Base-by-base conservation (phyloP, 2,888 invertebrate species). In the Rhagonycha fulva region DNA sequence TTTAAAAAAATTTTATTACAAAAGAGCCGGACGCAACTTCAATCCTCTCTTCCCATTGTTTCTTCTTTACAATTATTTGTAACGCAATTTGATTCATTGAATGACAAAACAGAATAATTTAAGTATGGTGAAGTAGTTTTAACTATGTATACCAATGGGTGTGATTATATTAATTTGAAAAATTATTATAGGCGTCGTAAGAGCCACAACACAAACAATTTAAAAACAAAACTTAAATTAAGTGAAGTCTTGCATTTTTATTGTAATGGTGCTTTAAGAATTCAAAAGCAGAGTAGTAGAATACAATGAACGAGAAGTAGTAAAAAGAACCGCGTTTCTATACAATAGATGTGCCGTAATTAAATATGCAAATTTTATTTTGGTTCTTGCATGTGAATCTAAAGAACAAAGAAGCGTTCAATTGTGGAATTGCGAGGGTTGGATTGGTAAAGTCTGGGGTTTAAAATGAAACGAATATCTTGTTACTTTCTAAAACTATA, bases 301-400 rank as follows among this genome's bases (percentile, higher is more conserved):
- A 75, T 74, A 78, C 78, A 78, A 78, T 78, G 76, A 79, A 75
- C 74, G 76, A 75, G 76, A 78, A 78, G 76, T 78, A 76, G 76
- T 77, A 77, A 78, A 79, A 76, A 78, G 76, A 78, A 78, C 78
- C 76, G 75, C 77, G 76, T 75, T 78, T 72, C 78, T 74, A 79
- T 77, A 80, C 80, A 78, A 81, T 77, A 77, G 80, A 78, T 78
- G 80, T 77, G 75, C 78, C 79, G 83, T 83, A 85, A 85, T 85
- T 85, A 85, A 84, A 82, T 85, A 85, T 85, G 85, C 83, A 84
- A 84, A 85, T 85, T 85, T 85, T 85, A 84, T 84, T 85, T 84
- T 83, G 82, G 83, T 78, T 79, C 81, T 80, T 81, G 84, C 84
- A 84, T 84, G 83, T 84, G 84, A 83, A 82, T 83, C 81, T 82